phyloP scores from a whole-genome alignment of 2,888 invertebrate genomes.

The Cryptus viduatorius region DNA sequence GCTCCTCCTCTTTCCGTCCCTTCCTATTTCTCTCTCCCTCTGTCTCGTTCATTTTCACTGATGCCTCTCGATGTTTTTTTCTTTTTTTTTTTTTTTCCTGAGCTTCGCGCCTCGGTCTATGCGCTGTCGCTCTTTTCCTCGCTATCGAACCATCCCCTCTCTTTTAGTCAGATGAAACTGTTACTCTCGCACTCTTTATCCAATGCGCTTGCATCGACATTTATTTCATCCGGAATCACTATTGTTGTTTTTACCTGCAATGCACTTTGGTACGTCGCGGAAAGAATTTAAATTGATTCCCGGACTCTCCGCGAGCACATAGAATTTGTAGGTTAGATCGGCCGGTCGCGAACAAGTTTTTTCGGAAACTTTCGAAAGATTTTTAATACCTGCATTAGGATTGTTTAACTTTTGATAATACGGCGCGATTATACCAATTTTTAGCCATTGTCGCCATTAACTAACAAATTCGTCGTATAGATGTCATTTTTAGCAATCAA shows the following conservation, averaged over 20 bases:
- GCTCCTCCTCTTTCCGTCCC: constrained; percentile 69
- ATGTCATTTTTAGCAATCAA: neutral
- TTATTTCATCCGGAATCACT: constrained; percentile 32
- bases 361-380: too few relatives aligned
- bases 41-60: constrained; percentile 58
- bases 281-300: constrained; percentile 2
- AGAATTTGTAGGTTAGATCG: neutral
- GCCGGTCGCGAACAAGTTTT: too few relatives aligned
- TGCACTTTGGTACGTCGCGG: neutral
- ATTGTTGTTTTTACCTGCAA: neutral
- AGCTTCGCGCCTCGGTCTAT: constrained; percentile 53
- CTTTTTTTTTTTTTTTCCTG: constrained; percentile 52
- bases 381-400: too few relatives aligned
- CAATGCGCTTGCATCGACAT: constrained; percentile 38
- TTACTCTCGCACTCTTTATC: constrained; percentile 18
- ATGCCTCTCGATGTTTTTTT: constrained; percentile 25
- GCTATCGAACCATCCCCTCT: constrained; percentile 57
- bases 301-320: neutral
- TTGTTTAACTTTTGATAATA: too few relatives aligned
- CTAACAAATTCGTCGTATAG: too few relatives aligned
- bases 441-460: too few relatives aligned
- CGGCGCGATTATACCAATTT: too few relatives aligned
- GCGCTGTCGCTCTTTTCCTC: constrained; percentile 42
- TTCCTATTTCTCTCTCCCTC: constrained; percentile 55
- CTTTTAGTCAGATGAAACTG: constrained; percentile 26